These are phyloP conservation scores for Zaprionus taronus DNA, from an alignment of 1,140 invertebrate genomes.

Conservation along the genomic window DNA sequence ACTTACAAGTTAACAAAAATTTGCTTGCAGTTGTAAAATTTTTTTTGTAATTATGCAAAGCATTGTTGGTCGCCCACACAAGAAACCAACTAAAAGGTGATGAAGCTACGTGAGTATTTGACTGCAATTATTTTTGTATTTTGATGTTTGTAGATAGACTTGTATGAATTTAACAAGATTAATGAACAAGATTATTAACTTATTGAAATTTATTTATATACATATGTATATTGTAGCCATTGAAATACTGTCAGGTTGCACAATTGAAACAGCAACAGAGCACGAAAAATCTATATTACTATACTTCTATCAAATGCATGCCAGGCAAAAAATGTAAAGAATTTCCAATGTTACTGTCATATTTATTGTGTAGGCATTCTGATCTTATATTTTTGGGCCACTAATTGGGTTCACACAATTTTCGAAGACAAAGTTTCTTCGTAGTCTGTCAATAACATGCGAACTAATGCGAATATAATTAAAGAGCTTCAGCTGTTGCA, in stretches of 20 bases:
- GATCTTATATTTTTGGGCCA: not conserved
- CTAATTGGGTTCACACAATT: constrained; percentile 24
- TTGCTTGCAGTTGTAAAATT: constrained; percentile 67
- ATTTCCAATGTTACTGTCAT: not conserved
- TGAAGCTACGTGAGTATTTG: not conserved
- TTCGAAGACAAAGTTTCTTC: constrained; percentile 1
- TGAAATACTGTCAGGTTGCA: too few relatives aligned
- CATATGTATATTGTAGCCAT: too few relatives aligned
- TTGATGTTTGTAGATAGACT: too few relatives aligned
- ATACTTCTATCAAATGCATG: too few relatives aligned
- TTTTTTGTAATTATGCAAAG: constrained; percentile 67
- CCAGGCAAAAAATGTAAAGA: not conserved
- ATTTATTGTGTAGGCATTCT: not conserved
- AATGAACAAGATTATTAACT: too few relatives aligned
- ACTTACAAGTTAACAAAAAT: constrained; percentile 64
- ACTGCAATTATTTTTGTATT: not conserved
- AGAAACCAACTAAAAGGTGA: not conserved
- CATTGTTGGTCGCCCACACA: constrained; percentile 39
- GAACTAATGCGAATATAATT: constrained; percentile 74
- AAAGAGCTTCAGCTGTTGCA: constrained; percentile 33
- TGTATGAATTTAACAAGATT: too few relatives aligned
- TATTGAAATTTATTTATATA: too few relatives aligned
- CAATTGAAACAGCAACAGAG: not conserved
- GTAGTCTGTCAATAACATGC: constrained; percentile 22
- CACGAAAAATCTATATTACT: constrained; percentile 11